These are phyloP conservation scores for Thamnaconus septentrionalis DNA, from an alignment of 2,113 vertebrate genomes.

Conservation along the genomic window DNA sequence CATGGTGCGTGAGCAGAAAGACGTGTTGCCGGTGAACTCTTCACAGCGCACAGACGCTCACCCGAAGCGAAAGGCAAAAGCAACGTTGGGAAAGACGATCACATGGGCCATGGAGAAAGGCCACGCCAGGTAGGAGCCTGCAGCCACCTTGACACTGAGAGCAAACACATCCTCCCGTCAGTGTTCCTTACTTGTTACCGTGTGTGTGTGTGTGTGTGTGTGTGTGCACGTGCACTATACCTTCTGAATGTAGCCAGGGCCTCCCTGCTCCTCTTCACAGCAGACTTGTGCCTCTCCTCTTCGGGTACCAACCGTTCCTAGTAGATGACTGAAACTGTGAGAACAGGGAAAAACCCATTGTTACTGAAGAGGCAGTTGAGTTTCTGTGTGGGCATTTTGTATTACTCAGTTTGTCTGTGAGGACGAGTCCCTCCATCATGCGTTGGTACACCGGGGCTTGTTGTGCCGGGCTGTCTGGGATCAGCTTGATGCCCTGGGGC, in stretches of 20 bases:
- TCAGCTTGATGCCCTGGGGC: constrained; percentile 62
- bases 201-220: neutral
- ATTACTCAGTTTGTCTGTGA: constrained; percentile 67
- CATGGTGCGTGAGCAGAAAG: too few species aligned
- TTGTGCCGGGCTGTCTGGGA: constrained; percentile 55
- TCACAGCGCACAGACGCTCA: neutral
- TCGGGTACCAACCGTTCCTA: constrained; percentile 49
- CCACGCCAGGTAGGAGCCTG: constrained; percentile 40
- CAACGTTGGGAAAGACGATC: constrained; percentile 33
- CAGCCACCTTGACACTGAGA: constrained; percentile 26
- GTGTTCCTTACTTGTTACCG: neutral
- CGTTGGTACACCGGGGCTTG: constrained; percentile 64
- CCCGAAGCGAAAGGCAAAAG: constrained; percentile 35
- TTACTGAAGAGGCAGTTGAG: neutral
- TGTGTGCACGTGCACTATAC: constrained; percentile 21
- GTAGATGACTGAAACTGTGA: constrained; percentile 43
- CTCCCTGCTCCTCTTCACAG: constrained; percentile 59
- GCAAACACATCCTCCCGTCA: neutral
- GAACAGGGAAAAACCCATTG: too few species aligned
- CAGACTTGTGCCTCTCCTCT: constrained; percentile 56
- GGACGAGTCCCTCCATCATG: constrained; percentile 59
- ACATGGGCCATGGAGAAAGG: constrained; percentile 43
- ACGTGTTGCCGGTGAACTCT: too few species aligned
- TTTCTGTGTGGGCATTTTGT: neutral
- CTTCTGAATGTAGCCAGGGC: constrained; percentile 57